A percentile compares a stretch with the other conserved stretches of the same genome.
These are phyloP conservation scores for Melikaiella ostensackeni DNA, from an alignment of 2,888 invertebrate species.

Conservation along the genomic window DNA sequence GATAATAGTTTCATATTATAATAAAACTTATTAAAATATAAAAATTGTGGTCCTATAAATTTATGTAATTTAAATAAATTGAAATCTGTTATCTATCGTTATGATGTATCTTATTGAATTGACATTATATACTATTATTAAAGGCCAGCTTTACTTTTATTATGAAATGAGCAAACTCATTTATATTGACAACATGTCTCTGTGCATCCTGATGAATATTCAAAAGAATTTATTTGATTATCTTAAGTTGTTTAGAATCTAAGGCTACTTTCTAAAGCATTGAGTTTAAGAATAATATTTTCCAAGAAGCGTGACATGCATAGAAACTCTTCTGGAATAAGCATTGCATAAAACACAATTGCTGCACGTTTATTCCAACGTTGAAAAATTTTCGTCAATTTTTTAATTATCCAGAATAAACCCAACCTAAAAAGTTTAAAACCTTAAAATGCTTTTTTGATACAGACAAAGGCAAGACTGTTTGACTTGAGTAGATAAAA, in stretches of 20 bases:
- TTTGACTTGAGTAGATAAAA: too few relatives aligned
- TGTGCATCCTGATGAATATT: constrained; percentile 12
- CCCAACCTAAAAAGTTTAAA: not conserved
- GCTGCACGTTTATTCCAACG: not conserved
- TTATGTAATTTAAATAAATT: not conserved
- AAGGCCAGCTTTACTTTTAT: not conserved
- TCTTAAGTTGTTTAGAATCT: constrained; percentile 2
- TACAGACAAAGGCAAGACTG: too few relatives aligned
- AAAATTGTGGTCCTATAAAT: not conserved
- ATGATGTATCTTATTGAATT: not conserved
- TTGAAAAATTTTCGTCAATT: constrained; percentile 5
- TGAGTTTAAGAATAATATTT: constrained; percentile 34
- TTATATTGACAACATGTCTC: not conserved
- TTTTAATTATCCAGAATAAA: not conserved
- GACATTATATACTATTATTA: not conserved
- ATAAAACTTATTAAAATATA: not conserved
- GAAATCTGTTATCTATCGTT: not conserved
- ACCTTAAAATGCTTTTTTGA: too few relatives aligned
- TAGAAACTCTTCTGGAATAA: constrained; percentile 5
- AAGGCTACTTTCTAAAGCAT: constrained; percentile 35
- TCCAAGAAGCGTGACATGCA: constrained; percentile 31
- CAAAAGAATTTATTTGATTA: constrained; percentile 10
- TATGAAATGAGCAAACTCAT: not conserved
- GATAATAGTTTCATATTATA: not conserved
- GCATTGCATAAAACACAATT: not conserved